Evolutionary conservation across 53 echinoderm and acorn worm genomes (phyloP).

Genomic region (Henricia sp.): DNA sequence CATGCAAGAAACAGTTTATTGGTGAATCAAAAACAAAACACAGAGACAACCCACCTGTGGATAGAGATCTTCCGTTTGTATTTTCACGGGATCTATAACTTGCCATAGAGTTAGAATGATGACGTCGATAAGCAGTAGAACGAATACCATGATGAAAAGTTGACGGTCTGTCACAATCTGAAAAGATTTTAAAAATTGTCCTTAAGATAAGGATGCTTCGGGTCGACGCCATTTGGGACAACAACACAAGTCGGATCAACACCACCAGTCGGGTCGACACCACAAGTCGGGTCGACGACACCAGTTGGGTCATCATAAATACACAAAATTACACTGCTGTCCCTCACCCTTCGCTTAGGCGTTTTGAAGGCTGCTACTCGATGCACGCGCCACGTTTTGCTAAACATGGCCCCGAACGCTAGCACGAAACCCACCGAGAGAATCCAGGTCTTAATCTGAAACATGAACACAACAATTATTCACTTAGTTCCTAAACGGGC

Average conservation of each 20-base stretch:
- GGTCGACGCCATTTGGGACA: no score
- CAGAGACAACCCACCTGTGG: slow-evolving; percentile 64
- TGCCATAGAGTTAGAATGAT: slow-evolving; percentile 78
- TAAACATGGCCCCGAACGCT: slow-evolving; percentile 94
- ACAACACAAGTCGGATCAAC: no score
- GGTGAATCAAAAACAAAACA: no score
- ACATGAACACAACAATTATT: not conserved
- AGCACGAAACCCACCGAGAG: slow-evolving; percentile 85
- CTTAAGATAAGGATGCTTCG: not conserved
- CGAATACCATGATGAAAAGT: slow-evolving; percentile 75
- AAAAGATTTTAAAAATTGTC: not conserved
- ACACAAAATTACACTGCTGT: not conserved
- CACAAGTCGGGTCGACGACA: not conserved
- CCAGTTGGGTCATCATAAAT: not conserved
- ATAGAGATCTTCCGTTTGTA: slow-evolving; percentile 22
- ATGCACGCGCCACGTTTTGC: slow-evolving; percentile 96
- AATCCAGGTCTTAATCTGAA: slow-evolving; percentile 74
- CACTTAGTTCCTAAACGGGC: no score
- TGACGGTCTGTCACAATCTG: slow-evolving; percentile 83
- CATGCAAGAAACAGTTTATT: no score
- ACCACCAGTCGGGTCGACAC: not conserved
- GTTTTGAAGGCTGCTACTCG: slow-evolving; percentile 83
- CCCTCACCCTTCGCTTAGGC: slow-evolving; percentile 74
- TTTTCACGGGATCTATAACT: slow-evolving; percentile 62
- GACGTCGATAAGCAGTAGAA: slow-evolving; percentile 71